Evolutionary conservation across 2,797 vertebrate genomes (phyloP).

Genomic region (Yasuhikotakia modesta): DNA sequence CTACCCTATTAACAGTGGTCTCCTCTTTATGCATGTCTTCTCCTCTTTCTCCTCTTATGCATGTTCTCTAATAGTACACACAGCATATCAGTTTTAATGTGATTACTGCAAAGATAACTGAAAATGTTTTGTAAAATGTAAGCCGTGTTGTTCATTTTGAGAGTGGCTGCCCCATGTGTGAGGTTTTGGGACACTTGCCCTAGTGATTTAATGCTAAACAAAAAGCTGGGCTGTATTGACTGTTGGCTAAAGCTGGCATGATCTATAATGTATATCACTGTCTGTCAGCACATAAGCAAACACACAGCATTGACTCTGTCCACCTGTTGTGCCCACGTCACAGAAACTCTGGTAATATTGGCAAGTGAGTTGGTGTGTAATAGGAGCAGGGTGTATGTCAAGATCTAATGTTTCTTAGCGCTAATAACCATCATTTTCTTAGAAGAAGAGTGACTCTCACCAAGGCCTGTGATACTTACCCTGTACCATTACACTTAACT

Average conservation of each 20-base stretch:
- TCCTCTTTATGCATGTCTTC: too few relatives aligned
- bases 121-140: not conserved
- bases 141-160: not conserved
- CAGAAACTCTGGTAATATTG: constrained; percentile 50
- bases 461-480: constrained; percentile 12
- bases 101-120: too few relatives aligned
- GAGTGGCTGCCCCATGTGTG: not conserved
- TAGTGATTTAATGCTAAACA: constrained; percentile 8
- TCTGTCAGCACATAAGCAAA: constrained; percentile 37
- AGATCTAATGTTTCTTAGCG: constrained; percentile 45
- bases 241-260: constrained; percentile 5
- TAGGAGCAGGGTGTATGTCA: constrained; percentile 53
- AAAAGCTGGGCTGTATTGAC: not conserved
- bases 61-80: not conserved
- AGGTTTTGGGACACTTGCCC: not conserved
- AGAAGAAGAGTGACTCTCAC: constrained; percentile 32
- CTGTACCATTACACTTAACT: constrained; percentile 2
- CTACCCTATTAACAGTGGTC: not conserved
- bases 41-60: not conserved
- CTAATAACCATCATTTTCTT: constrained; percentile 53
- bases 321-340: constrained; percentile 56
- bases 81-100: not conserved
- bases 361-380: constrained; percentile 53
- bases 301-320: constrained; percentile 39
- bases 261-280: constrained; percentile 14